Base-by-base conservation (phyloP, 1,140 invertebrate genomes). In the Leptopilina clavipes region DNA sequence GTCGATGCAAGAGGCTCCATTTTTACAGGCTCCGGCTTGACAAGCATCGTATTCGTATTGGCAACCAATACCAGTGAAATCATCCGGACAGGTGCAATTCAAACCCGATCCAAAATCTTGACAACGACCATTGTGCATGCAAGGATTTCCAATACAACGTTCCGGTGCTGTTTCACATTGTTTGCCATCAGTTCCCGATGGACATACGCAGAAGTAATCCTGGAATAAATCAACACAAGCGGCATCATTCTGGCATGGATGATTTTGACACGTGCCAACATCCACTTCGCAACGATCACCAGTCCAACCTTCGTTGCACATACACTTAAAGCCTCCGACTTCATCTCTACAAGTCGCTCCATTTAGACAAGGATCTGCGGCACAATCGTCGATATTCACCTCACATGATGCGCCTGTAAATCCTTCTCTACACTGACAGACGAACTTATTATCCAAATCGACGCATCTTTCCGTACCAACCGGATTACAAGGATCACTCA, bases 131-230 rank as follows among this genome's bases (percentile, higher is more conserved):
- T 95, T 96, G 82, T 99, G 97, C 95, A 98, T 97, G 86, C 98
- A 99, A 8, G 98, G 98, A 85, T 97, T 96, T 1, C 98, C 98
- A 78, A 99, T 97, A 85, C 98, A 99, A 72, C 97, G 92, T 89
- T 98, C 96, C 18, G 98, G 98, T 0, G 97, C 97, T 0, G 96
- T 97, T 90, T 98, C 97, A 87, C 97, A 98, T 84, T 97, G 94
- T 90, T 98, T 98, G 12, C 97, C 97, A 86, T 98, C 97, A 2
- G 97, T 98, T 83, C 97, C 97, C 76, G 95, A 97, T 56, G 97
- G 97, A 84, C 97, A 98, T 92, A 98, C 97, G 86, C 98, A 98
- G 94, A 99, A 99, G 88, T 95, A 98, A 85, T 98, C 98, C 90
- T 97, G 93, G 93, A 98, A 98, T 3, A 99, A 91, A 86, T 98